These are phyloP conservation scores for Holothuria scabra DNA, from an alignment of 53 echinoderm and acorn worm species.

Conservation along the genomic window DNA sequence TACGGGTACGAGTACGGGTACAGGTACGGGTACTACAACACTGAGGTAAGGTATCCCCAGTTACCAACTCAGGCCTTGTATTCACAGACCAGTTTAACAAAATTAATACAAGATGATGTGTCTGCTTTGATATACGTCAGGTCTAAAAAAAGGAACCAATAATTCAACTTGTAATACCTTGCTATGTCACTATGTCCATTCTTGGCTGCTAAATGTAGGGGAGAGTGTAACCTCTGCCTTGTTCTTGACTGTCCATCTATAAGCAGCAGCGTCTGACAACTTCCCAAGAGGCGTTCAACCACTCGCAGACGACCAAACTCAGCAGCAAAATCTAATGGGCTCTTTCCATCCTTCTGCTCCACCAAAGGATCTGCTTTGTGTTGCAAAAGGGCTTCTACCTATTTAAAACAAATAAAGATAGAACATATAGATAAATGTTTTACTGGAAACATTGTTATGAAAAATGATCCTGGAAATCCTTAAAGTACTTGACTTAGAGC, in stretches of 20 bases:
- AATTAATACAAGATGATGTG: too few species aligned
- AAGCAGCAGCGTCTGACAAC: slow-evolving; percentile 66
- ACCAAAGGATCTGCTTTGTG: slow-evolving; percentile 79
- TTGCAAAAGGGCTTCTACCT: slow-evolving; percentile 85
- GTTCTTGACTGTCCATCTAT: slow-evolving; percentile 67
- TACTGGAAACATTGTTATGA: too few species aligned
- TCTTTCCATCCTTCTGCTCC: slow-evolving; percentile 91
- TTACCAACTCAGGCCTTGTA: too few species aligned
- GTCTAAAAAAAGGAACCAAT: too few species aligned
- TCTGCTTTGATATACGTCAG: too few species aligned
- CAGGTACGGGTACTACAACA: too few species aligned
- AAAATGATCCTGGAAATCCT: too few species aligned
- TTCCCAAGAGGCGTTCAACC: slow-evolving; percentile 76
- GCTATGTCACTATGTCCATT: slow-evolving; percentile 96
- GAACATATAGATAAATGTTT: too few species aligned
- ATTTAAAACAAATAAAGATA: neutral
- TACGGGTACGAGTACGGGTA: too few species aligned
- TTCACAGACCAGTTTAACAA: too few species aligned
- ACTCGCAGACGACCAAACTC: slow-evolving; percentile 89
- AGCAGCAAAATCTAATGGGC: slow-evolving; percentile 83
- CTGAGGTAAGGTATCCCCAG: too few species aligned
- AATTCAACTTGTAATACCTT: slow-evolving; percentile 56
- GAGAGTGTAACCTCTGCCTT: slow-evolving; percentile 81
- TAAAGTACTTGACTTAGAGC: too few species aligned
- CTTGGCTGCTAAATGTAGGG: slow-evolving; percentile 95